phyloP scores from a whole-genome alignment of 2,113 vertebrate genomes.

The Oreochromis aureus region DNA sequence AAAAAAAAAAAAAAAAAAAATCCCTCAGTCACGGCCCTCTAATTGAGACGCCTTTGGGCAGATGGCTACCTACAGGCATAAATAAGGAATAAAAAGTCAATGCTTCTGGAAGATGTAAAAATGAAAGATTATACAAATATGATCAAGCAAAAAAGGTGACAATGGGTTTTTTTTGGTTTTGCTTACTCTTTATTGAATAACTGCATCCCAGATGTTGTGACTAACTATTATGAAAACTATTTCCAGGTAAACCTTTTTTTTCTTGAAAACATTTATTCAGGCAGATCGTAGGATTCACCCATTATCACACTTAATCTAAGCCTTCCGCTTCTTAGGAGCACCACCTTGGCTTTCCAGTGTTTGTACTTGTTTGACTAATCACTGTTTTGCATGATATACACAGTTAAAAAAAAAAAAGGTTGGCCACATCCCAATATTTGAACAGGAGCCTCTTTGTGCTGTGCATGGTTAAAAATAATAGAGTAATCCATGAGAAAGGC shows the following conservation, averaged over 20 bases:
- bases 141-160: neutral
- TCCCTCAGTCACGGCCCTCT: neutral
- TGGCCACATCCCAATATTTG: neutral
- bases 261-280: neutral
- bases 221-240: neutral
- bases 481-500: neutral
- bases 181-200: neutral
- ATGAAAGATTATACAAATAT: neutral
- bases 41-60: neutral
- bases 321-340: neutral
- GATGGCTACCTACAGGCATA: neutral
- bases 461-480: neutral
- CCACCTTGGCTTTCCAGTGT: conserved; percentile 29
- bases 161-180: neutral
- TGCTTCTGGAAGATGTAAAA: neutral
- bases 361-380: neutral
- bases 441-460: neutral
- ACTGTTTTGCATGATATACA: neutral
- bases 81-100: neutral
- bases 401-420: neutral
- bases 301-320: neutral
- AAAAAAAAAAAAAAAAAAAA: neutral
- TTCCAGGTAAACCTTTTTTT: neutral
- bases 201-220: neutral
- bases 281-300: neutral